Evolutionary conservation across 2,797 vertebrate genomes (phyloP).

Genomic region (Alauda arvensis): DNA sequence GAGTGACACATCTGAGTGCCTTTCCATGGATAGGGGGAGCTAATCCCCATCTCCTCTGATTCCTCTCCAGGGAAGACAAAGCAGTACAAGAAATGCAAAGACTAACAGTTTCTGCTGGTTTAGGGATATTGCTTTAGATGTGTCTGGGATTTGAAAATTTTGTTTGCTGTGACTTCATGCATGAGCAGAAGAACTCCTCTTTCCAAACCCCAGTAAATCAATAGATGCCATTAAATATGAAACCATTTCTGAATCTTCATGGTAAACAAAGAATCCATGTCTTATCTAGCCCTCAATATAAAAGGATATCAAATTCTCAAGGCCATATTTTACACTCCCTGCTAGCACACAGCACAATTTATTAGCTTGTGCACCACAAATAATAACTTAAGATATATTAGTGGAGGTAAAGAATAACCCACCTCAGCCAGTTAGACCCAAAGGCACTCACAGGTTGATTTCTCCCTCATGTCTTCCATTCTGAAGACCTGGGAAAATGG

Average conservation of each 20-base stretch:
- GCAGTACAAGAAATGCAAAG: neutral
- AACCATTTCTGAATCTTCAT: slow-evolving; percentile 4
- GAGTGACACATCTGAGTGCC: neutral
- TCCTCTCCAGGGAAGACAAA: neutral
- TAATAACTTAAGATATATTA: neutral
- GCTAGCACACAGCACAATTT: neutral
- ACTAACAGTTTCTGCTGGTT: neutral
- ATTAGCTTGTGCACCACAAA: slow-evolving; percentile 6
- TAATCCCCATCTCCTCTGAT: neutral
- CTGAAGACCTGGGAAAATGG: neutral
- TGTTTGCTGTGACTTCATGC: neutral
- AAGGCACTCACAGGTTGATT: slow-evolving; percentile 14
- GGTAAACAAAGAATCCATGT: slow-evolving; percentile 27
- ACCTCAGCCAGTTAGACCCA: neutral
- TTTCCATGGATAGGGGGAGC: neutral
- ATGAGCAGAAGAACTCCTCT: neutral
- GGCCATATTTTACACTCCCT: neutral
- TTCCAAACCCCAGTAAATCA: slow-evolving; percentile 11
- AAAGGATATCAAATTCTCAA: slow-evolving; percentile 12
- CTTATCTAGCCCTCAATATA: neutral
- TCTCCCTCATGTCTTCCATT: neutral
- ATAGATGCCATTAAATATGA: slow-evolving; percentile 5
- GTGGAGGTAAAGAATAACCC: neutral
- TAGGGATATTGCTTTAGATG: neutral
- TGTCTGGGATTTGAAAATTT: neutral